phyloP scores from a whole-genome alignment of 92 coral and sea anemone species.

The Bergia puertoricense region DNA sequence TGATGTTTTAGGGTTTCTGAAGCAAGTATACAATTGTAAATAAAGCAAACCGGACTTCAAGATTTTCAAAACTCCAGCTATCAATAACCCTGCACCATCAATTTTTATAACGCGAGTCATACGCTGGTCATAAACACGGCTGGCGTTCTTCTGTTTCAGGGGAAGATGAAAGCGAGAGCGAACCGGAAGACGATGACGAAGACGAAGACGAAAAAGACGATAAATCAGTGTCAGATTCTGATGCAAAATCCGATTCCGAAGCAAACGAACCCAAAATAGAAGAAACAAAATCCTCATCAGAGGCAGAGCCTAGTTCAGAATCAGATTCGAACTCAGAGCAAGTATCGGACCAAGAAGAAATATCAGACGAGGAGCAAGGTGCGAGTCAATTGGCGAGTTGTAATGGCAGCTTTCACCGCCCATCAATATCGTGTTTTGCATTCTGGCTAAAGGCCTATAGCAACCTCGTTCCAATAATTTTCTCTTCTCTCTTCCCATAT shows the following conservation, averaged over 20 bases:
- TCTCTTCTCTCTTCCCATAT: neutral
- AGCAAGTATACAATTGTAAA: neutral
- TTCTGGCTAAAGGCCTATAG: neutral
- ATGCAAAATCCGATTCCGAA: neutral
- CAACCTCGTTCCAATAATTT: neutral
- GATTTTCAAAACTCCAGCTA: neutral
- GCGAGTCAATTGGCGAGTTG: constrained; percentile 22
- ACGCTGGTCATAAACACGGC: constrained; percentile 39
- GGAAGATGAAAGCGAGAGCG: constrained; percentile 8
- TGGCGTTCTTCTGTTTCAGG: constrained; percentile 45
- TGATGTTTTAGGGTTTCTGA: too few species aligned
- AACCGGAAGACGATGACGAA: neutral
- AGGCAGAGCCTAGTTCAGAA: constrained; percentile 14
- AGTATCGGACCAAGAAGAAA: constrained; percentile 18
- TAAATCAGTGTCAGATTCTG: constrained; percentile 5
- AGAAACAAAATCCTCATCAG: constrained; percentile 10
- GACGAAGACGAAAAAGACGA: constrained; percentile 8
- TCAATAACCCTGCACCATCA: neutral
- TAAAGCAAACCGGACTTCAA: neutral
- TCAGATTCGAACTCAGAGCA: constrained; percentile 21
- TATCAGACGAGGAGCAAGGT: constrained; percentile 21
- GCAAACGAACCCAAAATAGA: neutral
- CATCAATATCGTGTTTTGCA: neutral
- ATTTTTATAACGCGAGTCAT: neutral
- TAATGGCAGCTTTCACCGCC: constrained; percentile 6